Evolutionary conservation across 2,113 vertebrate species (phyloP), one percentile per base, ranked within the genome.

Genomic region (Eclectus roratus): DNA sequence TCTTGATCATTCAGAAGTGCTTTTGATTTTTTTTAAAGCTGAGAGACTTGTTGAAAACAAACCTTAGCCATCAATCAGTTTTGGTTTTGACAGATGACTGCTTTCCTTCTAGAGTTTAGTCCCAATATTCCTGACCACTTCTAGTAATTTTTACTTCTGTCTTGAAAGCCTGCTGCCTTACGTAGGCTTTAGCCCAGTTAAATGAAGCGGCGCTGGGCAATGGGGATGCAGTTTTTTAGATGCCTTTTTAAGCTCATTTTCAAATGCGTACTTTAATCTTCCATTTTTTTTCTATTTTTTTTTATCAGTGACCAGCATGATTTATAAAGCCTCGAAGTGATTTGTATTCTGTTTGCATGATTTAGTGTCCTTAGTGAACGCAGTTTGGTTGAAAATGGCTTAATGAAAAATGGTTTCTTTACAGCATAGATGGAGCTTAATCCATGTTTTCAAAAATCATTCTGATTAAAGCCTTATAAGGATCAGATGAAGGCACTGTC

Each of bases 391-490:
- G 73, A 91, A 96, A 96, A 94, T 44, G 58, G 88, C 72, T 89
- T 78, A 87, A 86, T 89, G 82, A 96, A 92, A 93, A 94, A 94
- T 95, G 71, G 80, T 87, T 97, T 94, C 93, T 95, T 95, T 92
- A 79, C 61, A 95, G 47, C 85, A 79, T 73, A 84, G 56, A 94
- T 80, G 73, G 69, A 80, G 52, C 61, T 93, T 97, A 94, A 96
- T 95, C 93, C 85, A 10, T 92, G 95, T 83, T 96, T 91, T 95
- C 68, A 96, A 80, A 93, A 96, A 86, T 88, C 43, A 20, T 83
- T 94, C 93, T 94, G 88, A 96, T 95, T 97, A 93, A 91, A 91
- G 60, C 82, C 94, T 95, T 93, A 90, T 91, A 95, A 95, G 90
- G 88, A 86, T 83, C 41, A 86, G 72, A 85, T 23, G 68, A 85